Evolutionary conservation across 2,113 vertebrate species (phyloP), one percentile per base, ranked within the genome.

Genomic region (Gobio gobio): DNA sequence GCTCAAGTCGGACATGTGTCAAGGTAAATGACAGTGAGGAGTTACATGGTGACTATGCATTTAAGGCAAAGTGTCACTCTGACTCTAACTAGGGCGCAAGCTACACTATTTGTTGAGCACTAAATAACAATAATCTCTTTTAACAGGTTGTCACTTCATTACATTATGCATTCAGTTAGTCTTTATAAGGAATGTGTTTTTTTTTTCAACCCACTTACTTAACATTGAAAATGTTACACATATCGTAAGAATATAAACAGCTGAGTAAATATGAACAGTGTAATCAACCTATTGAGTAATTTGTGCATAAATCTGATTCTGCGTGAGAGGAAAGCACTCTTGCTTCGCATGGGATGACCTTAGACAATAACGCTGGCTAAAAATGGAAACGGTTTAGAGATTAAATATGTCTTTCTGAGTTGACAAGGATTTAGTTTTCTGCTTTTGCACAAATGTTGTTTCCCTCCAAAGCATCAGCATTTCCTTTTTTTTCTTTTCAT

Each of bases 361-460:
- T 14, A 81, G 66, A 81, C 58, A 84, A 75, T 59, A 26, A 33
- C 63, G 58, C 40, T 33, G 45, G 43, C 58, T 80, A 81, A 77
- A 85, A 86, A 59, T 73, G 16, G 64, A 84, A 87, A 85, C 49
- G 45, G 49, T 78, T 45, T 14, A 75, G 70, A 80, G 82, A 86
- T 86, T 86, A 86, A 70, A 87, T 78, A 85, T 75, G 59, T 81
- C 81, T 63, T 40, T n/a, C 24, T 82, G 75, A 75, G 74, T 86
- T 40, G 49, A 70, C 75, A 78, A 84, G 82, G 81, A 82, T 76
- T 86, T 73, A 40, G 54, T 75, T 86, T 88, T 56, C 33, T n/a
- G 66, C 70, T 83, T 88, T 36, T 49, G 51, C 70, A 26, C 74
- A 86, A 82, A 86, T 83, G 43, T 40, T 12, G 29, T 14, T 9